These are phyloP conservation scores for Hetaerina titia DNA, from an alignment of 2,888 invertebrate species.

Conservation along the genomic window DNA sequence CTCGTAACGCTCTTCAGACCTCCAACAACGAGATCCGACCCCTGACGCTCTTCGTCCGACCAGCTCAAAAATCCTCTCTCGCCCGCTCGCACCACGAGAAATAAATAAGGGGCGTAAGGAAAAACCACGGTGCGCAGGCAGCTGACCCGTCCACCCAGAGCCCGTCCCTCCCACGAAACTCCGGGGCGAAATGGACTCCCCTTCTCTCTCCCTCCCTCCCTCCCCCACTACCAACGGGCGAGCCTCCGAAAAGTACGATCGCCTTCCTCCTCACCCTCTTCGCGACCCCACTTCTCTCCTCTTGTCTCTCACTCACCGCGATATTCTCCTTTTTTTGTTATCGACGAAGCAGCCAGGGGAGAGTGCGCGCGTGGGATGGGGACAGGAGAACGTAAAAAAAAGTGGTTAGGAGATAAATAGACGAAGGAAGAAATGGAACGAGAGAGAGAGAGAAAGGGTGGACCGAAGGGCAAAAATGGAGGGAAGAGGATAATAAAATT, in stretches of 20 bases:
- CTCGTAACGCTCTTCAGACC: too few species aligned
- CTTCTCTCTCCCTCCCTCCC: too few species aligned
- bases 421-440: background rate
- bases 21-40: too few species aligned
- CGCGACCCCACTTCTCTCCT: background rate
- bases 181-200: background rate
- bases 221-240: background rate
- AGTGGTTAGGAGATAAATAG: background rate
- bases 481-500: too few species aligned
- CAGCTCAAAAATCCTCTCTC: too few species aligned
- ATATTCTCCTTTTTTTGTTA: background rate
- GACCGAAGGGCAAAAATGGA: too few species aligned
- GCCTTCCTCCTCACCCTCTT: background rate
- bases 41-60: too few species aligned
- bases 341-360: background rate
- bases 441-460: background rate
- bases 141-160: too few species aligned
- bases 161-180: too few species aligned
- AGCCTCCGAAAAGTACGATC: background rate
- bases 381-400: background rate
- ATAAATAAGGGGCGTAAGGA: too few species aligned
- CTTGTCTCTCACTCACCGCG: background rate
- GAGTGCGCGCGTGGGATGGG: background rate
- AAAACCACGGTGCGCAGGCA: too few species aligned
- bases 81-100: too few species aligned